phyloP scores from a whole-genome alignment of 1,140 invertebrate species.

The Drosophila setifemur region DNA sequence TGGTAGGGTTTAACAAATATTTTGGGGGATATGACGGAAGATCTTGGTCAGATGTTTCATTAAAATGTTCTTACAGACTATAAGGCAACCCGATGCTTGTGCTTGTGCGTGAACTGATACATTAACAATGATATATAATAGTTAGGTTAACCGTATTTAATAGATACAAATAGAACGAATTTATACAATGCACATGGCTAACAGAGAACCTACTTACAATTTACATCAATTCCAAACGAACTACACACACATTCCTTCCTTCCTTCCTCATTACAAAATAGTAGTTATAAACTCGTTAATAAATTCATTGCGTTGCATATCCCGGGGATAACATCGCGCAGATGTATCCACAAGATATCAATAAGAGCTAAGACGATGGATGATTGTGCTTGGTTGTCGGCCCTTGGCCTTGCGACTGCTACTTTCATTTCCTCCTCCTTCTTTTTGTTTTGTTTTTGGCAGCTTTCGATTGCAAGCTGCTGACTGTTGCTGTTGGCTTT shows the following conservation, averaged over 20 bases:
- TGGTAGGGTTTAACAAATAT: constrained; percentile 6
- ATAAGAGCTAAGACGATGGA: constrained; percentile 45
- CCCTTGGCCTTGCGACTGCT: constrained; percentile 45
- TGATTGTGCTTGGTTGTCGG: constrained; percentile 18
- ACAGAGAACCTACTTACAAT: constrained; percentile 64
- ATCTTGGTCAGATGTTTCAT: constrained; percentile 50
- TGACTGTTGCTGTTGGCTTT: constrained; percentile 61
- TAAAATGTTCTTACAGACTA: constrained; percentile 64
- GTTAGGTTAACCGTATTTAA: constrained; percentile 46
- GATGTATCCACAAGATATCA: constrained; percentile 23
- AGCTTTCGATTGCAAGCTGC: constrained; percentile 40
- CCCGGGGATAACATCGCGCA: constrained; percentile 45
- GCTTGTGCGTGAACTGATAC: constrained; percentile 17
- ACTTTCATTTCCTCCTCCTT: not conserved
- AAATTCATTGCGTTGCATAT: constrained; percentile 79
- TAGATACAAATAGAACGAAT: constrained; percentile 57
- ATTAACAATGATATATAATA: constrained; percentile 54
- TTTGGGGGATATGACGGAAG: constrained; percentile 32
- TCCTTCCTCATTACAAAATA: constrained; percentile 52
- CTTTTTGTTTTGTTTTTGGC: constrained; percentile 20
- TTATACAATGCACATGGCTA: constrained; percentile 66
- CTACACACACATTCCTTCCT: constrained; percentile 48
- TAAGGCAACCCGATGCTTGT: constrained; percentile 70
- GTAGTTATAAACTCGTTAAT: constrained; percentile 79
- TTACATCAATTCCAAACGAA: constrained; percentile 67